Conservation (phyloP, 37 sponge, comb jelly and placozoan species). For the Beroe ovata region DNA sequence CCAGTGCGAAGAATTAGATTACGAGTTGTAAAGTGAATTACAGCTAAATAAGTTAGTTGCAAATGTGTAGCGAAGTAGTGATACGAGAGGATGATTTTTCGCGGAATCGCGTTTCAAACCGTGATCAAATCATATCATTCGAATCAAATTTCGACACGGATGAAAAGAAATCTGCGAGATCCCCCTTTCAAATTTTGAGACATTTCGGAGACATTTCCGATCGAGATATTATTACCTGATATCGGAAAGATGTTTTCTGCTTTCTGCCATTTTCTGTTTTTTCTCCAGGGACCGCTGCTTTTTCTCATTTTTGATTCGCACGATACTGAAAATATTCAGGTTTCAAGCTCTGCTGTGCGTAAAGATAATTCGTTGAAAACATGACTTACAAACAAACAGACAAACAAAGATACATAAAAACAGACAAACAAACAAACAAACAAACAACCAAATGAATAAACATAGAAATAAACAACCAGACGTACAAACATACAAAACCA, state of each 20-base stretch:
- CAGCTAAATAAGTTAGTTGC: no score
- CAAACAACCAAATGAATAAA: neutral
- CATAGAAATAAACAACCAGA: neutral
- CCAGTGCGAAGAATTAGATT: no score
- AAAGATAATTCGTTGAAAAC: neutral
- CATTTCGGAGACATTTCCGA: no score
- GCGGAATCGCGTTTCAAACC: no score
- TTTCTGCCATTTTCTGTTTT: slow-evolving; percentile 86
- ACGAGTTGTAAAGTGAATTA: no score
- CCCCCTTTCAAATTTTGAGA: no score
- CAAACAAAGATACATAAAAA: neutral
- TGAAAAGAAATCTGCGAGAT: no score
- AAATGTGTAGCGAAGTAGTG: no score
- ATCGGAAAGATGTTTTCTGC: slow-evolving; percentile 83
- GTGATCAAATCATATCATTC: no score
- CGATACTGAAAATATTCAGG: slow-evolving; percentile 71
- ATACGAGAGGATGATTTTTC: no score
- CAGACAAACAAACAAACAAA: neutral
- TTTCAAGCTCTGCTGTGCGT: no score
- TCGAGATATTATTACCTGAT: slow-evolving; percentile 80
- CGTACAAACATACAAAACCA: neutral
- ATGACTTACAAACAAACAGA: neutral
- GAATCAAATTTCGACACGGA: no score
- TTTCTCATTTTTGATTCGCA: slow-evolving; percentile 78
- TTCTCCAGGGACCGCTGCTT: slow-evolving; percentile 78